Evolutionary conservation across 64 coral and sea anemone genomes (phyloP).

Genomic region (Montipora efflorescens): DNA sequence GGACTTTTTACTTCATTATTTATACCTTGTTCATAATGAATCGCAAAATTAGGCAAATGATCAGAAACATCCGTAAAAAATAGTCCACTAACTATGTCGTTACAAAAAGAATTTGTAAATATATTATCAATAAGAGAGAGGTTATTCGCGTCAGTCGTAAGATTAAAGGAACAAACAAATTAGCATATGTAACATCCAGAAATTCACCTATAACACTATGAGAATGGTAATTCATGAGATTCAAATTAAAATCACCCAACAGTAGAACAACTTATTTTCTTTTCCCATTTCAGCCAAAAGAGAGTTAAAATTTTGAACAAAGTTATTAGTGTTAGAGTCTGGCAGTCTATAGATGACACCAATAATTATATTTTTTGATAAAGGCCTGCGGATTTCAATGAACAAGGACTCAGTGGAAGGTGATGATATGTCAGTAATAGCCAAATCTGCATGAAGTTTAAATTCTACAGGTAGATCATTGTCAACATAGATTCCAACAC

Average conservation of each 20-base stretch:
- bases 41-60: not conserved
- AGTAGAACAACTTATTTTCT: not conserved
- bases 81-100: not conserved
- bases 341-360: not conserved
- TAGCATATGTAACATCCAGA: too few relatives aligned
- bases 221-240: not conserved
- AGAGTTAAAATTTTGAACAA: not conserved
- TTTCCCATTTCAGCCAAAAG: not conserved
- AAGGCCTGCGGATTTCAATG: not conserved
- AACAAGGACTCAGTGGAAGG: not conserved
- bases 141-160: too few relatives aligned
- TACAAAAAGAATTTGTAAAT: not conserved
- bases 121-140: not conserved
- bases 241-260: not conserved
- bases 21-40: not conserved
- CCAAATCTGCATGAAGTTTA: not conserved
- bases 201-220: not conserved
- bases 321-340: not conserved
- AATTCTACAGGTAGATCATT: not conserved
- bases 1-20: not conserved
- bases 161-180: too few relatives aligned
- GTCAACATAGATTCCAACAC: not conserved
- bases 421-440: not conserved
- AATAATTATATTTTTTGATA: not conserved
- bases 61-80: not conserved